These are phyloP conservation scores for Rhinichthys osculus DNA, from an alignment of 2,797 vertebrate species.

Conservation along the genomic window DNA sequence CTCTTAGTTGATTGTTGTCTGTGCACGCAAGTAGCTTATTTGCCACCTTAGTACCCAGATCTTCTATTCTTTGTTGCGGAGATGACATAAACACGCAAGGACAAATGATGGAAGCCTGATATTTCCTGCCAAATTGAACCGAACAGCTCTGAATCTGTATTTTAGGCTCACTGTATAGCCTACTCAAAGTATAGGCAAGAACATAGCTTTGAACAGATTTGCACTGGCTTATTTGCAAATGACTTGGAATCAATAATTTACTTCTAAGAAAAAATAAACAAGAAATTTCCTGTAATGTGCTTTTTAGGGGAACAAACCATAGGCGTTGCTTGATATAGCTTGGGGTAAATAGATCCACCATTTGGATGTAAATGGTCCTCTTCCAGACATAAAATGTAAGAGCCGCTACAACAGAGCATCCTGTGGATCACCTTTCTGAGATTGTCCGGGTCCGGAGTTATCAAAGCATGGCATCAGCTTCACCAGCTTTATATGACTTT, in stretches of 20 bases:
- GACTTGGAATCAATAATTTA: neutral
- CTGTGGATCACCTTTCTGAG: no score
- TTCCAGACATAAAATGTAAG: no score
- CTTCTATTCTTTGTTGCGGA: neutral
- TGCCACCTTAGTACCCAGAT: neutral
- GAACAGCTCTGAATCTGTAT: neutral
- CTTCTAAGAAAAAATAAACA: neutral
- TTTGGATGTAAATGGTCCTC: no score
- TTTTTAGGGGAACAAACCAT: neutral
- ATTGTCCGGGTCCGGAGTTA: no score
- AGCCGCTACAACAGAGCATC: no score
- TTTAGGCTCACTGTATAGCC: neutral
- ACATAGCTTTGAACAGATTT: neutral
- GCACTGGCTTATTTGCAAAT: neutral
- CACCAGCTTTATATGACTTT: no score
- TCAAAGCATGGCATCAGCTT: no score
- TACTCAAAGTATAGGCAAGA: neutral
- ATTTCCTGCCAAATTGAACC: neutral
- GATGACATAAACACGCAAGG: neutral
- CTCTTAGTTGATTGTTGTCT: constrained; percentile 16
- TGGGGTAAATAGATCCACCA: no score
- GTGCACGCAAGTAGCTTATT: neutral
- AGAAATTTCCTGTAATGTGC: neutral
- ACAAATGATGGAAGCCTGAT: constrained; percentile 6
- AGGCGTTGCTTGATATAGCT: no score